Evolutionary conservation across 2,113 vertebrate species (phyloP).

Genomic region (Zosterops hypoxanthus): DNA sequence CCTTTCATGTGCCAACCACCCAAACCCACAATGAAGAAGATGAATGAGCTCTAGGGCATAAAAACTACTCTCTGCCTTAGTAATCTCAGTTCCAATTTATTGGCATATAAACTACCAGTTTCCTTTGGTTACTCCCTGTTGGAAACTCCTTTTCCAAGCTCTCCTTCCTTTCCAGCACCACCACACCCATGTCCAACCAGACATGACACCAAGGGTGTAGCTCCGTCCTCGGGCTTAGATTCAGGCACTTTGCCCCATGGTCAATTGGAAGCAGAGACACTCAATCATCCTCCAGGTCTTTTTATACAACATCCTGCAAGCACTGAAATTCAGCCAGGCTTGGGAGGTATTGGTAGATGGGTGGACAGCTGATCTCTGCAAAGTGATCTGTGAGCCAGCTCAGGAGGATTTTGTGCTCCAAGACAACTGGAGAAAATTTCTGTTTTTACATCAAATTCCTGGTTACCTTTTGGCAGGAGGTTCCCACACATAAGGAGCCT

Average conservation of each 20-base stretch:
- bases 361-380: not conserved
- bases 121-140: not conserved
- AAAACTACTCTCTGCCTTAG: not conserved
- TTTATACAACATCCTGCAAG: not conserved
- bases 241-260: not conserved
- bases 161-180: constrained; percentile 15
- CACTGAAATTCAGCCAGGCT: not conserved
- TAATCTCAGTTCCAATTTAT: constrained; percentile 28
- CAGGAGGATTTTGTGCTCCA: not conserved
- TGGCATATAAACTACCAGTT: not conserved
- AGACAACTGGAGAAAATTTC: not conserved
- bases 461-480: constrained; percentile 22
- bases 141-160: constrained; percentile 1
- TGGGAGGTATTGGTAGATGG: not conserved
- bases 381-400: not conserved
- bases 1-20: not conserved
- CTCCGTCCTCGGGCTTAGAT: not conserved
- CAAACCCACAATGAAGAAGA: not conserved
- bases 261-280: not conserved
- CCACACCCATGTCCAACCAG: constrained; percentile 21
- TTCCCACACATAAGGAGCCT: not conserved
- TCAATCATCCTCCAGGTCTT: not conserved
- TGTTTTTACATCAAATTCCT: not conserved
- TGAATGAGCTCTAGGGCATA: not conserved
- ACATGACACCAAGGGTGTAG: not conserved